These are phyloP conservation scores for Pegea sp. DNA, from an alignment of 23 tunicate species.

Conservation along the genomic window DNA sequence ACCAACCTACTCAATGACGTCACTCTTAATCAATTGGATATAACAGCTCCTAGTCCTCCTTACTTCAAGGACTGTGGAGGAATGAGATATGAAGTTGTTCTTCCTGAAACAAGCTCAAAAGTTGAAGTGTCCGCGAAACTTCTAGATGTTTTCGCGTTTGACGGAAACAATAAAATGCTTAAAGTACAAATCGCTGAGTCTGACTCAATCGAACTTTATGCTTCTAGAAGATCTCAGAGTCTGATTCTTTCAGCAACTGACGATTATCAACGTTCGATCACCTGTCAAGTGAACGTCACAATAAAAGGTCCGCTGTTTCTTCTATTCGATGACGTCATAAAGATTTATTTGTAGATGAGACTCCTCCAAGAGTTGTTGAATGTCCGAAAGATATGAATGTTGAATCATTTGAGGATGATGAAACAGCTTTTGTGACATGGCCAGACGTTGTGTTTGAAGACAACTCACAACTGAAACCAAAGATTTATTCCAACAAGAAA, in stretches of 20 bases:
- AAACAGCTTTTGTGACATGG: constrained; percentile 43
- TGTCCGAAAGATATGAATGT: constrained; percentile 56
- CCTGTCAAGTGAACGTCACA: neutral
- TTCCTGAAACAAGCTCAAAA: constrained; percentile 3
- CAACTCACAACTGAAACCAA: constrained; percentile 15
- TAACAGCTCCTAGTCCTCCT: constrained; percentile 2
- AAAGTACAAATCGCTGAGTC: constrained; percentile 3
- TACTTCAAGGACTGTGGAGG: constrained; percentile 3
- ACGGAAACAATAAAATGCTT: constrained; percentile 11
- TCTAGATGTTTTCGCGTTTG: constrained; percentile 17
- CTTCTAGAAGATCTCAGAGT: neutral
- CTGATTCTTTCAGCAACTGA: neutral
- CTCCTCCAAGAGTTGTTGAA: constrained; percentile 20
- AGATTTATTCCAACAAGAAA: constrained; percentile 3
- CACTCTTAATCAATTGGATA: neutral
- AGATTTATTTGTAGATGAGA: constrained; percentile 15
- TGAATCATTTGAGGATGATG: constrained; percentile 26
- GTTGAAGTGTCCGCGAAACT: constrained; percentile 16
- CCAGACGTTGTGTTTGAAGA: constrained; percentile 35
- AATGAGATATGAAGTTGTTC: neutral
- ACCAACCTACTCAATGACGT: neutral
- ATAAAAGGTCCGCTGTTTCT: no score
- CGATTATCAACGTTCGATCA: neutral
- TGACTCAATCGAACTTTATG: constrained; percentile 1
- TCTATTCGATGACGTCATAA: no score